Base-by-base conservation (phyloP, 2,113 vertebrate species). In the Meleagris gallopavo region DNA sequence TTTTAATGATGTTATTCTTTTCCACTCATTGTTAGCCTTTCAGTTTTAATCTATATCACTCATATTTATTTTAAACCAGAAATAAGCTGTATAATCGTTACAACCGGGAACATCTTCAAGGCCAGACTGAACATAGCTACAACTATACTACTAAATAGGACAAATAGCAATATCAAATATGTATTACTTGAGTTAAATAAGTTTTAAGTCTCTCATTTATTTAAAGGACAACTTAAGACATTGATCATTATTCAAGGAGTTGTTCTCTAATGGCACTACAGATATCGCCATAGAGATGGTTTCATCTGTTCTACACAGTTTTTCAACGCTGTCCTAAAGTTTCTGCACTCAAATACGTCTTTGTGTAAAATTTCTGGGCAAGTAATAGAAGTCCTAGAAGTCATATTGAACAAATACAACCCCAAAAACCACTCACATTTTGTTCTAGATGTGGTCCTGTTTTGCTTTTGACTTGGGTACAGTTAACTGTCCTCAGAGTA, bases 1-100 rank as follows among this genome's bases (percentile, higher is more conserved):
- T 24, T 61, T 58, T 66, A 85, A 93, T 83, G 80, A 71, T 40
- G 13, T 17, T 67, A 45, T 86, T 90, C 55, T 91, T 93, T 58
- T 79, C 24, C 5, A 41, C 60, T 83, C 40, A 52, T 74, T 73
- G 15, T 86, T 84, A 84, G 64, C 19, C 69, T 80, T 86, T 83
- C 21, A 8, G 3, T 81, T 89, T 80, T 79, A 85, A 88, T 76
- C 10, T 10, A 8, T 55, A 58, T 50, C 21, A 27, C 6, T 79
- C 67, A 79, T 78, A 81, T 83, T 57, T 64, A 78, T 88, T 85
- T 61, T 32, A 77, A 89, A 55, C 6, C 13, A 83, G 29, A 95
- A 91, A 20, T 79, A 78, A 89, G 5, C 2, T 46, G 24, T 6
- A 4, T 62, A 54, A 65, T 85, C 43, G 94, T n/a, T 19, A 79